These are phyloP conservation scores for Itoplectis maculator DNA, from an alignment of 2,888 invertebrate genomes.

Conservation along the genomic window DNA sequence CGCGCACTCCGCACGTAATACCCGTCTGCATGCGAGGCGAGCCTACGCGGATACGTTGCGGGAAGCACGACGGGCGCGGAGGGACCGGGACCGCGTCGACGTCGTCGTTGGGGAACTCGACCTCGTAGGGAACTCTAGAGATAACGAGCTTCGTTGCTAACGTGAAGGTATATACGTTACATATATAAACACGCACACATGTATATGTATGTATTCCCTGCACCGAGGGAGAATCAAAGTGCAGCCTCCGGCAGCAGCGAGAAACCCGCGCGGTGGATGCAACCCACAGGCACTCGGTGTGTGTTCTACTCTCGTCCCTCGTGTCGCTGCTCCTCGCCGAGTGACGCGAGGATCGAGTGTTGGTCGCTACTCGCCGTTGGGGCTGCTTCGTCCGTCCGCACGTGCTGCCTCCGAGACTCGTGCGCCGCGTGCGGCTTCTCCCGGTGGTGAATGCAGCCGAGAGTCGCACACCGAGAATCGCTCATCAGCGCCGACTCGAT, in stretches of 20 bases:
- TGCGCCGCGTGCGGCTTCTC: conserved; percentile 43
- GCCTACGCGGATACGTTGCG: not conserved
- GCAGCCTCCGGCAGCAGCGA: conserved; percentile 51
- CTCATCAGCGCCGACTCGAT: not conserved
- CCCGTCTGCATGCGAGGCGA: conserved; percentile 1
- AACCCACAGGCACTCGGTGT: conserved; percentile 10
- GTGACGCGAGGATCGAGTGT: not conserved
- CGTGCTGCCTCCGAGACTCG: conserved; percentile 49
- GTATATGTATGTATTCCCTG: not conserved
- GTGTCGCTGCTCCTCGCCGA: conserved; percentile 3
- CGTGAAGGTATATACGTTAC: not conserved
- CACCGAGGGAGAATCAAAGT: conserved; percentile 54
- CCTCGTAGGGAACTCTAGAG: conserved; percentile 59
- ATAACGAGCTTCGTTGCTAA: conserved; percentile 60
- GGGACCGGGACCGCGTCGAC: not conserved
- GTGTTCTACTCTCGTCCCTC: not conserved
- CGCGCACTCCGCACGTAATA: conserved; percentile 3
- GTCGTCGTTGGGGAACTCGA: conserved; percentile 31
- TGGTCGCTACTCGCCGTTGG: not conserved
- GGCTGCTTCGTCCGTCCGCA: conserved; percentile 31
- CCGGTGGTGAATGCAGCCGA: conserved; percentile 5
- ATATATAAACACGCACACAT: not conserved
- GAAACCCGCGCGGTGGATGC: not conserved
- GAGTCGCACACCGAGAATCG: conserved; percentile 37
- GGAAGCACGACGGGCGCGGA: not conserved